Evolutionary conservation across 1,140 invertebrate genomes (phyloP).

Genomic region (Pomacea maculata): DNA sequence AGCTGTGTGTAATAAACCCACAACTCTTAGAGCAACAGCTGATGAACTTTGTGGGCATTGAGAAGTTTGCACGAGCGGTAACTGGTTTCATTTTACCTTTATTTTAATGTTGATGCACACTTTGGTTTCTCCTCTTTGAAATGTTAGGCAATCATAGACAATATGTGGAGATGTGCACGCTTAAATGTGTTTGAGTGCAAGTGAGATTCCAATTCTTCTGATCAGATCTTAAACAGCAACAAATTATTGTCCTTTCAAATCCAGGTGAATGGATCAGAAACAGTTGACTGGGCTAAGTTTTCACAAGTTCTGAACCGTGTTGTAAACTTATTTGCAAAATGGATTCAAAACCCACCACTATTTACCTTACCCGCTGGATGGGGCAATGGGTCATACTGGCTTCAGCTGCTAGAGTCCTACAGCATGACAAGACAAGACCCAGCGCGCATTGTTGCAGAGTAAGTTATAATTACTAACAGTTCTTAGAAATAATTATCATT

Average conservation of each 20-base stretch:
- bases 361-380: constrained; percentile 23
- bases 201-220: no score
- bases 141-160: no score
- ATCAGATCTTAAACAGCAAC: no score
- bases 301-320: not conserved
- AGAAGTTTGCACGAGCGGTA: constrained; percentile 15
- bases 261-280: constrained; percentile 12
- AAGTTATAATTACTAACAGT: constrained; percentile 10
- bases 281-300: constrained; percentile 15
- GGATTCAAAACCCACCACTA: constrained; percentile 18
- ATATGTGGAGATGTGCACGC: no score
- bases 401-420: constrained; percentile 28
- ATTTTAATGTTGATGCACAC: not conserved
- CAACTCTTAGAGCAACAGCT: constrained; percentile 2
- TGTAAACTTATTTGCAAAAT: not conserved
- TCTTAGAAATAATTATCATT: not conserved
- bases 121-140: no score
- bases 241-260: no score
- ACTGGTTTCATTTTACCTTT: not conserved
- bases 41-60: constrained; percentile 22
- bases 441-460: constrained; percentile 19
- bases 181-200: no score
- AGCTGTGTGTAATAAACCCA: constrained; percentile 19
- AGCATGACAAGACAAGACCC: constrained; percentile 17
- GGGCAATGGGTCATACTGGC: constrained; percentile 39